A percentile compares a stretch with the other conserved stretches of the same genome.
These are phyloP conservation scores for Pollimyrus isidori DNA, from an alignment of 2,113 vertebrate genomes.

Conservation along the genomic window DNA sequence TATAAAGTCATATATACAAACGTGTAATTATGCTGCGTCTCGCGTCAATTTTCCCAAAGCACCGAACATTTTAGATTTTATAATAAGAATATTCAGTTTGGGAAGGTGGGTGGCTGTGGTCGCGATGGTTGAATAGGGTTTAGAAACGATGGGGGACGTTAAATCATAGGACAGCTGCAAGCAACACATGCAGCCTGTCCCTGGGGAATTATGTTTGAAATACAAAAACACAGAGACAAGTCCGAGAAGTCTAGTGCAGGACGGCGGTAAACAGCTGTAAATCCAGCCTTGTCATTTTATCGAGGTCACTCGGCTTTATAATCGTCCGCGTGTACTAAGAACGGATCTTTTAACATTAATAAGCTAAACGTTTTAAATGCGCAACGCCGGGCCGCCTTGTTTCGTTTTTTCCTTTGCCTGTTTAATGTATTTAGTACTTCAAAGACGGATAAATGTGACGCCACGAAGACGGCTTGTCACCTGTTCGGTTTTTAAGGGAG, in stretches of 20 bases:
- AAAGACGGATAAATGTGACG: constrained; percentile 28
- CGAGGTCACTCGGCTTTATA: constrained; percentile 47
- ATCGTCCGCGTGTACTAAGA: constrained; percentile 47
- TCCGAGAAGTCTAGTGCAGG: constrained; percentile 41
- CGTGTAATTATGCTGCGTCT: background rate
- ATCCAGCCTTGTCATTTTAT: constrained; percentile 58
- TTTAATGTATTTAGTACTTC: constrained; percentile 23
- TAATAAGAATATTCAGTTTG: constrained; percentile 54
- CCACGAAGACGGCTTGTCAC: constrained; percentile 51
- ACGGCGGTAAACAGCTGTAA: constrained; percentile 62
- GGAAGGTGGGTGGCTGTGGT: constrained; percentile 26
- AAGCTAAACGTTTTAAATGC: constrained; percentile 35
- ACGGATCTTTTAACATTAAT: constrained; percentile 45
- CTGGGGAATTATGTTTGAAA: constrained; percentile 52
- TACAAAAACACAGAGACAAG: constrained; percentile 51
- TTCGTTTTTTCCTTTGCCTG: background rate
- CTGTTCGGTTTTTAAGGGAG: constrained; percentile 32
- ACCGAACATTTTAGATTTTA: constrained; percentile 39
- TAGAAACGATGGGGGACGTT: constrained; percentile 38
- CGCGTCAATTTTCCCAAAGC: constrained; percentile 18
- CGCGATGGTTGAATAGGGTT: background rate
- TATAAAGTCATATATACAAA: background rate
- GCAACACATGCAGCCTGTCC: constrained; percentile 64
- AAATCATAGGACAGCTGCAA: constrained; percentile 66
- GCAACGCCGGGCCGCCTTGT: constrained; percentile 28